Conservation (phyloP, 2,113 vertebrate species). For the Beaufortia kweichowensis region DNA sequence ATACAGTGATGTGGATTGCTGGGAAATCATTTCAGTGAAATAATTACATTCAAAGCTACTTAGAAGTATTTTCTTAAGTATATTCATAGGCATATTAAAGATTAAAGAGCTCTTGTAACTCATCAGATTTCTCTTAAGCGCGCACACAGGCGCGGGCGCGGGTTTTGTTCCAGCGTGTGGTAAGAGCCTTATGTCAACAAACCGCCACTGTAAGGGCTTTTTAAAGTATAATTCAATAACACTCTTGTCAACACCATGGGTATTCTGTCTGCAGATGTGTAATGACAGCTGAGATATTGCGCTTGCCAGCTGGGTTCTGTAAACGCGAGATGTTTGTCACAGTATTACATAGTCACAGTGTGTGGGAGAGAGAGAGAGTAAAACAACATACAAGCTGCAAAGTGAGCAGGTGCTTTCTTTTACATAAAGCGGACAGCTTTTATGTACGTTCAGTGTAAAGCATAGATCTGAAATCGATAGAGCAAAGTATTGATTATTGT, state of each 20-base stretch:
- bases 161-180: slow-evolving; percentile 8
- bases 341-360: no score
- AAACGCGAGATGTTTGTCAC: no score
- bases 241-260: slow-evolving; percentile 65
- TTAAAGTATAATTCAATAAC: slow-evolving; percentile 64
- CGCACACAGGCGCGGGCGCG: no score
- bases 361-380: neutral
- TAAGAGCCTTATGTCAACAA: slow-evolving; percentile 44
- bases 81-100: no score
- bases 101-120: neutral
- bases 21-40: no score
- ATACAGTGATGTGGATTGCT: neutral
- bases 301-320: slow-evolving; percentile 60
- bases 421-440: no score
- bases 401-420: neutral
- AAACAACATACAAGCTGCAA: neutral
- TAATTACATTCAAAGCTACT: no score
- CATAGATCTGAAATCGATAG: no score
- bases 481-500: no score
- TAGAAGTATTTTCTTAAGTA: no score
- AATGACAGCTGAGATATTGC: slow-evolving; percentile 69
- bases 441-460: no score
- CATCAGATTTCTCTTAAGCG: no score
- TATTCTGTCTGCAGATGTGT: slow-evolving; percentile 26
- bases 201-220: slow-evolving; percentile 18